Base-by-base conservation (phyloP, 2,113 vertebrate species). In the Spheniscus mendiculus region DNA sequence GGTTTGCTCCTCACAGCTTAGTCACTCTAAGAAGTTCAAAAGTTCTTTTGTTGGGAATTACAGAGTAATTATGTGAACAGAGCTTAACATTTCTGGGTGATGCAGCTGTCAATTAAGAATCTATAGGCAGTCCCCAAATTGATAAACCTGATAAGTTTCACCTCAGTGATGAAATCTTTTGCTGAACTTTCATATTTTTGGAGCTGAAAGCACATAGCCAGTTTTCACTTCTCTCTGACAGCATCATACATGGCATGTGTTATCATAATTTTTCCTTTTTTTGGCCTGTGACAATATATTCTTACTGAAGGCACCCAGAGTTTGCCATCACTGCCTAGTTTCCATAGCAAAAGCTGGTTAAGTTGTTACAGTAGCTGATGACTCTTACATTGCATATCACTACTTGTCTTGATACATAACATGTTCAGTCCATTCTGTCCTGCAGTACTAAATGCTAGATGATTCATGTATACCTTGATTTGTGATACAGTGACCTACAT, bases 141-240 rank as follows among this genome's bases (percentile, higher is more conserved):
- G 23, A 29, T n/a, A 69, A 83, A 49, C 4, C 2, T 26, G 6
- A 0, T 55, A 36, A 36, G 3, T 58, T 89, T 38, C 9, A 62
- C 8, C 1, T 70, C 0, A 0, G 12, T 85, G 20, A 29, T 7
- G 2, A 53, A 42, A 11, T 44, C 11, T 40, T 45, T 47, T 47
- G 11, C 23, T 58, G 2, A 47, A 29, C 9, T n/a, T 93, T 8
- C 9, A 0, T 71, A 36, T 26, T 58, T 82, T 49, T 62, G 34
- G 17, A 71, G 4, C 12, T 66, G 17, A 23, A 5, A 79, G 8
- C 36, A 49, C 34, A 22, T 3, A 72, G 7, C 4, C 4, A 47
- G 6, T 70, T 86, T 93, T 67, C 13, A 32, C 7, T 87, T 84
- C 29, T 40, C 12, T 61, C 32, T 50, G 25, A 34, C 3, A 67